Conservation (phyloP, 2,113 vertebrate species). For the Leptobrachium ailaonicum region DNA sequence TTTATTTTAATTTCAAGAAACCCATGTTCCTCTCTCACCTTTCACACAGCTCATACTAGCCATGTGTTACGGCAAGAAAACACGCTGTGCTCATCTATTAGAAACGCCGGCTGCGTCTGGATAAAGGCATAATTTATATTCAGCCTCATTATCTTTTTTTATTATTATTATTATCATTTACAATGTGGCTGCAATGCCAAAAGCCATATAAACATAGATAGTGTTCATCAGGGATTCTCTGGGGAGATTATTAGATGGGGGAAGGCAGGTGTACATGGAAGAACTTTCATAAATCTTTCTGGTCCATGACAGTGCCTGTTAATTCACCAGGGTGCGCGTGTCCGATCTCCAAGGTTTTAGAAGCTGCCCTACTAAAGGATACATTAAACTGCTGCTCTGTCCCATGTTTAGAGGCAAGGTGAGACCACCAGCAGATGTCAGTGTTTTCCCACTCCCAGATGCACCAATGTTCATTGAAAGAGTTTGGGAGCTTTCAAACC, state of each 20-base stretch:
- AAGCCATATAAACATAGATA: conserved; percentile 7
- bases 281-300: conserved; percentile 28
- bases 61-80: no score
- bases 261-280: conserved; percentile 33
- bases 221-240: conserved; percentile 15
- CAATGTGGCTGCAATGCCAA: no score
- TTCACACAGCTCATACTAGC: no score
- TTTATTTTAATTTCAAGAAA: no score
- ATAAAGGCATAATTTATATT: no score
- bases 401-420: background rate
- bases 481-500: background rate
- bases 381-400: conserved; percentile 10
- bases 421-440: conserved; percentile 20
- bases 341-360: no score
- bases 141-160: no score
- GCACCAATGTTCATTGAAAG: background rate
- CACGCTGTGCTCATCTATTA: no score
- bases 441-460: background rate
- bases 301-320: conserved; percentile 11
- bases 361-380: conserved; percentile 4
- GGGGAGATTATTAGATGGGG: conserved; percentile 29
- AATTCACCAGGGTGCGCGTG: background rate
- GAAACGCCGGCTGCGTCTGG: no score
- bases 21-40: no score
- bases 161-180: no score